These are phyloP conservation scores for Ceyx melanurus DNA, from an alignment of 2,113 vertebrate genomes.

Conservation along the genomic window DNA sequence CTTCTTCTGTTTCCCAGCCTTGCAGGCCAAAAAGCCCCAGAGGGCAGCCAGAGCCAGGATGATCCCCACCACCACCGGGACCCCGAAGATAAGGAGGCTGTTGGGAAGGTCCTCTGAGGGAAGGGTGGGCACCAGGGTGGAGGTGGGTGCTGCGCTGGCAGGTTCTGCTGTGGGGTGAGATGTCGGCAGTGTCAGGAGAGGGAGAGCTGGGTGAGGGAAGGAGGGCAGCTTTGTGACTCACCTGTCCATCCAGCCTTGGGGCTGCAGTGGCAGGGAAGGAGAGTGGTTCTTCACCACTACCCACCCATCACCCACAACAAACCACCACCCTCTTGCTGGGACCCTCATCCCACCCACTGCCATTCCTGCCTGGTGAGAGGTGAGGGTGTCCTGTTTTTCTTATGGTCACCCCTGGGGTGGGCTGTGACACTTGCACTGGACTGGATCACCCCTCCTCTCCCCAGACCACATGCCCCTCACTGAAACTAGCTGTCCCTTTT, in stretches of 20 bases:
- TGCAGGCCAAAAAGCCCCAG: constrained; percentile 31
- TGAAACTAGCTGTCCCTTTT: neutral
- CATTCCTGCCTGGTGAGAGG: neutral
- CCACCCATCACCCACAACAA: neutral
- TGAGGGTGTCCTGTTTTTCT: neutral
- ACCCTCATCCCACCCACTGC: neutral
- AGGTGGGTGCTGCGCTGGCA: neutral
- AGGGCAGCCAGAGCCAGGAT: neutral
- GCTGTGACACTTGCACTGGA: fast-evolving
- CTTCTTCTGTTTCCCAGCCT: neutral
- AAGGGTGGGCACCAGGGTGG: neutral
- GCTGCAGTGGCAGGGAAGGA: fast-evolving
- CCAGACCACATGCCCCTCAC: fast-evolving
- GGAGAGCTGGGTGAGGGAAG: neutral
- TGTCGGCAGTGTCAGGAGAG: neutral
- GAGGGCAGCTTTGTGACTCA: neutral
- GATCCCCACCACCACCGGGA: neutral
- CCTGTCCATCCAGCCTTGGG: fast-evolving
- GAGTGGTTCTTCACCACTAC: neutral
- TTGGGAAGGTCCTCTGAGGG: neutral
- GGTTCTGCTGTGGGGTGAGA: constrained; percentile 32
- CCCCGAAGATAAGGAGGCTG: neutral
- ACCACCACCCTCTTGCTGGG: neutral
- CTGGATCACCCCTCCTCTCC: neutral
- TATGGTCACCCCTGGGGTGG: neutral